Conservation (phyloP, 23 tunicate genomes). For the Oikopleura dioica region DNA sequence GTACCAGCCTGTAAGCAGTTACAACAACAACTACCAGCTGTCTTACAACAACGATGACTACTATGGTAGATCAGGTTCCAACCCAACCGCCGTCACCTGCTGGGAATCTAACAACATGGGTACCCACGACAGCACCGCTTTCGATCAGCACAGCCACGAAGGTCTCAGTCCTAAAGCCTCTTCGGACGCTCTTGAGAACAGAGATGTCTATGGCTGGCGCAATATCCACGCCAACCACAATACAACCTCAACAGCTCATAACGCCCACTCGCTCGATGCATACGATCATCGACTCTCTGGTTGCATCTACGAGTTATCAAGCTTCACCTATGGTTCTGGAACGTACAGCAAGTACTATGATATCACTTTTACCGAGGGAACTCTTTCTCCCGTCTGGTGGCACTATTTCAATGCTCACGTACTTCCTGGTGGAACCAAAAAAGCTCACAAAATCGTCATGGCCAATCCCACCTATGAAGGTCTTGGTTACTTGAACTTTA, state of each 20-base stretch:
- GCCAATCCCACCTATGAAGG: conserved; percentile 10
- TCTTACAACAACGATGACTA: neutral
- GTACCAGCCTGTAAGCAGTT: neutral
- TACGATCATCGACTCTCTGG: neutral
- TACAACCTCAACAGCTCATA: no score
- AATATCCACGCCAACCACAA: no score
- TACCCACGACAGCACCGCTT: no score
- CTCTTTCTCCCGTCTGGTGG: conserved; percentile 4
- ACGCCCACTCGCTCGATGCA: neutral
- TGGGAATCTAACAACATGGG: conserved; percentile 14
- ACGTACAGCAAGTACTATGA: neutral
- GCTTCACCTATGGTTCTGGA: neutral
- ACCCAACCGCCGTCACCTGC: conserved; percentile 8
- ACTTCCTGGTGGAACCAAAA: neutral
- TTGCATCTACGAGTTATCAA: neutral
- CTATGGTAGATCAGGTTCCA: neutral
- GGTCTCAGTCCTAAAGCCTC: no score
- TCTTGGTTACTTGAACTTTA: conserved; percentile 10
- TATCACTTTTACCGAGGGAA: neutral
- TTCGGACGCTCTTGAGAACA: no score
- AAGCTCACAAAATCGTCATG: neutral
- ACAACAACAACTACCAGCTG: neutral
- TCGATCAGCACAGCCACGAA: no score
- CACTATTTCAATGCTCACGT: conserved; percentile 11
- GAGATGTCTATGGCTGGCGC: no score